Percentiles rank a stretch among this genome's conserved stretches.
phyloP scores from a whole-genome alignment of 2,797 vertebrate species.

The Glossophaga mutica region DNA sequence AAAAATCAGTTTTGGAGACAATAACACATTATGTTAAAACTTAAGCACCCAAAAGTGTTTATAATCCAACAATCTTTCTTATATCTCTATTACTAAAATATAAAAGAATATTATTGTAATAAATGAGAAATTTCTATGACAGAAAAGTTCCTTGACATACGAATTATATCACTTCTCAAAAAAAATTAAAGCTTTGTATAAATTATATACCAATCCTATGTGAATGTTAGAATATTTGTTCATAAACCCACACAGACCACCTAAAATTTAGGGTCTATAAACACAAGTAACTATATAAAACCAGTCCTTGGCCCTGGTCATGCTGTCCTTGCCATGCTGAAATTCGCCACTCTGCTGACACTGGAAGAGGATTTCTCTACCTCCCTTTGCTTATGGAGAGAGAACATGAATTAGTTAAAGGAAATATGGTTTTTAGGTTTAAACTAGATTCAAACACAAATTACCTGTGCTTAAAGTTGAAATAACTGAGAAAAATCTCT shows the following conservation, averaged over 20 bases:
- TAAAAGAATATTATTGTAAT: neutral
- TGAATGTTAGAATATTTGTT: neutral
- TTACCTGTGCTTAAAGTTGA: neutral
- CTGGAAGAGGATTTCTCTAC: neutral
- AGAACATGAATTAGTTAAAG: neutral
- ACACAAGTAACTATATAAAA: neutral
- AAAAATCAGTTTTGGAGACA: neutral
- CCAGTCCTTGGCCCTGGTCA: neutral
- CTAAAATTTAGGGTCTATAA: neutral
- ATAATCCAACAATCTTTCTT: neutral
- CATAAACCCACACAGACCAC: neutral
- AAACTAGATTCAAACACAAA: neutral
- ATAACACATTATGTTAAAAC: conserved; percentile 22
- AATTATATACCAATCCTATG: neutral
- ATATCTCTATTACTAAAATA: neutral
- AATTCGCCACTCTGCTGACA: neutral
- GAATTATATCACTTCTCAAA: neutral
- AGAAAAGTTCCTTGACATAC: neutral
- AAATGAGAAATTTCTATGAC: neutral
- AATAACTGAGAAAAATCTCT: neutral
- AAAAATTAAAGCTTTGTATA: neutral
- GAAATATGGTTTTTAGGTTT: neutral
- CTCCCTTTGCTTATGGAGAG: neutral
- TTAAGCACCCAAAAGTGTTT: conserved; percentile 21
- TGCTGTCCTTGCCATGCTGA: neutral